Evolutionary conservation across 2,797 vertebrate species (phyloP), one percentile per base, ranked within the genome.

Genomic region (Holocentrus rufus): DNA sequence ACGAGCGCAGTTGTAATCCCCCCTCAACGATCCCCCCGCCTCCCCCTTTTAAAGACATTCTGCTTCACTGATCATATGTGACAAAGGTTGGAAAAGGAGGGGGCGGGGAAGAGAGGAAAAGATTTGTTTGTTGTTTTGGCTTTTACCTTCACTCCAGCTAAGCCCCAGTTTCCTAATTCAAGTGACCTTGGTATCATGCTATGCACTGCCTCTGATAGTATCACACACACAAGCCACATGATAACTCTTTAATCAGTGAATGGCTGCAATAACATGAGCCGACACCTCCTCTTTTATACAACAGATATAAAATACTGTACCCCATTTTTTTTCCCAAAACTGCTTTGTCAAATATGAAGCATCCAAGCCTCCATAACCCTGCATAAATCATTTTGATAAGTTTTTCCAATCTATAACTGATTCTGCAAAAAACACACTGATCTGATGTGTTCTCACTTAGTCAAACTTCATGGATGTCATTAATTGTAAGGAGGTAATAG

Each of bases 1-100:
- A 88, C 59, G 25, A 85, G 79, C 76, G 79, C 86, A 88, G 85
- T 82, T 81, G 79, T 91, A 91, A 93, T 85, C 84, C 81, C 49
- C 49, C 73, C 49, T 80, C 76, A 54, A 68, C 30, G 30, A 80
- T 60, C 64, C 64, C 65, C 71, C 76, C 67, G 44, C 31, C 63
- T 49, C 22, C 60, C 39, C 77, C 77, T 58, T 50, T 5, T 27
- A 27, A 59, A 80, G 83, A 82, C 70, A 80, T 67, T 82, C 76
- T 50, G 72, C 84, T 81, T 78, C 66, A 34, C 85, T 62, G 80
- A 56, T 74, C 83, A 83, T 81, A 80, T 63, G 42, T 87, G 77
- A 88, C 86, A 71, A 64, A 15, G 47, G 76, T 64, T 77, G 63
- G 31, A 56, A 65, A 64, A 71, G 20, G 59, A 30, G 49, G 22